Conservation (phyloP, 2,888 invertebrate genomes). For the Caenorhabditis imperialis region DNA sequence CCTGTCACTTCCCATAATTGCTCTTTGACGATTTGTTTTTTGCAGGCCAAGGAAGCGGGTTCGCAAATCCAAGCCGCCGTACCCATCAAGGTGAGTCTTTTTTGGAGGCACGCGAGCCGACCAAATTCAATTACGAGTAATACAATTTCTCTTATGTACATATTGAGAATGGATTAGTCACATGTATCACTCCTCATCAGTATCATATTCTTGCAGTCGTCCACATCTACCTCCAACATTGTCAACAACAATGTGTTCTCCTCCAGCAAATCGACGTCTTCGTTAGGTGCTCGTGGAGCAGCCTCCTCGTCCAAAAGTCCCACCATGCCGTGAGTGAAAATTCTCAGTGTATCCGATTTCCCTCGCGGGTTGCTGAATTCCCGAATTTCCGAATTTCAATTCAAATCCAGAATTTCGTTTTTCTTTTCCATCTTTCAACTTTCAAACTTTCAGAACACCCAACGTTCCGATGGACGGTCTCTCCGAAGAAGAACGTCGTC, state of each 20-base stretch:
- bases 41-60: constrained; percentile 73
- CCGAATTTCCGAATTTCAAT: too few species aligned
- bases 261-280: constrained; percentile 33
- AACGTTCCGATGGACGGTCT: constrained; percentile 76
- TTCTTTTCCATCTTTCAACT: background rate
- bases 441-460: constrained; percentile 23
- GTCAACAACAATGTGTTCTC: constrained; percentile 51
- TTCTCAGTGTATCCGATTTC: constrained; percentile 49
- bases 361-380: constrained; percentile 4
- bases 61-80: constrained; percentile 72
- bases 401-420: constrained; percentile 3
- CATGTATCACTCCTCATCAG: background rate
- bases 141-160: too few species aligned
- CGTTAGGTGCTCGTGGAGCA: constrained; percentile 21
- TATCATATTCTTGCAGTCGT: constrained; percentile 27
- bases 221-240: constrained; percentile 45
- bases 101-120: constrained; percentile 9
- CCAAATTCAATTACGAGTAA: constrained; percentile 33
- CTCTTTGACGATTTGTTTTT: constrained; percentile 13
- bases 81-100: constrained; percentile 56
- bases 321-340: constrained; percentile 41
- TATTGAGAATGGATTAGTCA: too few species aligned
- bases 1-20: constrained; percentile 43
- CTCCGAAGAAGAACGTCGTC: constrained; percentile 82
- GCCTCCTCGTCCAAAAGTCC: constrained; percentile 7